phyloP scores from a whole-genome alignment of 2,797 vertebrate genomes.

The Choloepus didactylus region DNA sequence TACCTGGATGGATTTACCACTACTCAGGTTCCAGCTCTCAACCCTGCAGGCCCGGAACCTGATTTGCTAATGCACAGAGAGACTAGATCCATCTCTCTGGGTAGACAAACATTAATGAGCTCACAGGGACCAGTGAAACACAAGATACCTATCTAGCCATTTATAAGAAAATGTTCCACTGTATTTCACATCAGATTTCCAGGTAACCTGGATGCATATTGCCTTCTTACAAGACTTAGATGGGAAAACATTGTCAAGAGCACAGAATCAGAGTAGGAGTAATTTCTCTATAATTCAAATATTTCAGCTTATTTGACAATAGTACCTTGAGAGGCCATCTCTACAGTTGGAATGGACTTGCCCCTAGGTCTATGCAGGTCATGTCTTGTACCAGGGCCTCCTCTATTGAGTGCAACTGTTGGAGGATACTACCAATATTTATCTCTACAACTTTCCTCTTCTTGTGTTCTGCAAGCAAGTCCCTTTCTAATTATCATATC shows the following conservation, averaged over 20 bases:
- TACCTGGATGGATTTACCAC: background rate
- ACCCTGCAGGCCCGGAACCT: background rate
- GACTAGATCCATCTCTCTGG: background rate
- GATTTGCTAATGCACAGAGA: background rate
- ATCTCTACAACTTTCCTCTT: background rate
- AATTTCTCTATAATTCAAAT: background rate
- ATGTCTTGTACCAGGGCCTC: background rate
- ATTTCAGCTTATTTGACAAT: background rate
- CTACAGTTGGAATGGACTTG: background rate
- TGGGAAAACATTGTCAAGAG: background rate
- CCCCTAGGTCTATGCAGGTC: background rate
- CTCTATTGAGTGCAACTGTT: background rate
- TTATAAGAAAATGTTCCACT: background rate
- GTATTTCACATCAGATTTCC: background rate
- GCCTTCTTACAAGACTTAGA: background rate
- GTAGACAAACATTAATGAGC: background rate
- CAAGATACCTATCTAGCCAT: background rate
- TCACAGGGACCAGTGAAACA: background rate
- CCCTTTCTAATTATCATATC: background rate
- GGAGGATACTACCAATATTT: background rate
- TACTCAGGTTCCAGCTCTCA: background rate
- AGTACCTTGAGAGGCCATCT: background rate
- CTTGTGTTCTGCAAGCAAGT: background rate
- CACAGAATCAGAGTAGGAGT: background rate
- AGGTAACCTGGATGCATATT: background rate